Conservation (phyloP, 1,140 invertebrate species). For the Drosophila bocqueti region DNA sequence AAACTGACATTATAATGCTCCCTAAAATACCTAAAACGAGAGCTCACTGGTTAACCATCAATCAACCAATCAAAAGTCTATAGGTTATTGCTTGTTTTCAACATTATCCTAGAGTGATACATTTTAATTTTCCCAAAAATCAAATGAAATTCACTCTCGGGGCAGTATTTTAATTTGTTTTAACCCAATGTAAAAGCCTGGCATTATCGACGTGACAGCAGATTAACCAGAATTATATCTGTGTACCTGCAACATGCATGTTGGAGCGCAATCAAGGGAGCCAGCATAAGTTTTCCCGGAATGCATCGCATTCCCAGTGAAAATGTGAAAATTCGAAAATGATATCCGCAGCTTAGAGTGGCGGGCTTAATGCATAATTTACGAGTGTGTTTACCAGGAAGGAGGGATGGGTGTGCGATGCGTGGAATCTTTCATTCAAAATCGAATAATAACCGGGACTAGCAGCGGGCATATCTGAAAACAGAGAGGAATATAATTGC, state of each 20-base stretch:
- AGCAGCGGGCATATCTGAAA: conserved; percentile 3
- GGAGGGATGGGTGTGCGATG: not conserved
- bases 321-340: conserved; percentile 13
- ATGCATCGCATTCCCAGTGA: not conserved
- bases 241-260: not conserved
- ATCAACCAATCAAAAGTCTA: not conserved
- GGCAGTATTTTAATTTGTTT: not conserved
- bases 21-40: not conserved
- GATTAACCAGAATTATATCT: conserved; percentile 16
- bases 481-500: conserved; percentile 53
- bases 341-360: conserved; percentile 17
- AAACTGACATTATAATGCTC: not conserved
- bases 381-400: conserved; percentile 5
- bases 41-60: not conserved
- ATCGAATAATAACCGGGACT: conserved; percentile 46
- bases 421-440: conserved; percentile 74
- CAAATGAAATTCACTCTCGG: not conserved
- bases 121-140: not conserved
- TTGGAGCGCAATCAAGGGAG: conserved; percentile 14
- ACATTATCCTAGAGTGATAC: not conserved
- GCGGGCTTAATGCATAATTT: conserved; percentile 57
- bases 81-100: not conserved
- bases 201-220: conserved; percentile 4
- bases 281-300: conserved; percentile 20
- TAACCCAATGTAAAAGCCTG: no score